Conservation (phyloP, 2,888 invertebrate species). For the Leistus spinibarbis region DNA sequence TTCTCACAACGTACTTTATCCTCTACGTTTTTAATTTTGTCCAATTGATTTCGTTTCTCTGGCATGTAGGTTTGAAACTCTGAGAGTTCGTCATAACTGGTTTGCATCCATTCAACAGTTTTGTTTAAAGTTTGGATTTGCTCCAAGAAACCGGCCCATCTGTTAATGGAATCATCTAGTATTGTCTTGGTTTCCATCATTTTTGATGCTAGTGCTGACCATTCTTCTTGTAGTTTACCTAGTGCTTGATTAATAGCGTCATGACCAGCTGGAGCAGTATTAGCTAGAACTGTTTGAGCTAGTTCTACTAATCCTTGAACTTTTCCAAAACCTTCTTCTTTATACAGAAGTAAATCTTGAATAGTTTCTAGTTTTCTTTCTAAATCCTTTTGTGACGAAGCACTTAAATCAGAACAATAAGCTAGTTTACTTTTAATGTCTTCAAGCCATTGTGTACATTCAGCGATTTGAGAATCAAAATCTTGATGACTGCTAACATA, state of each 20-base stretch:
- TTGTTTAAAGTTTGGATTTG: slow-evolving; percentile 86
- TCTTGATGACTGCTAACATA: slow-evolving; percentile 88
- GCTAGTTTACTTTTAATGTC: slow-evolving; percentile 83
- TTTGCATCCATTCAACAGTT: slow-evolving; percentile 78
- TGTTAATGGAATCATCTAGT: slow-evolving; percentile 86
- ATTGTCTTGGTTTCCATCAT: slow-evolving; percentile 90
- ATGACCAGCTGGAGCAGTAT: slow-evolving; percentile 88
- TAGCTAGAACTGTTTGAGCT: slow-evolving; percentile 88
- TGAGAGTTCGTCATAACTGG: slow-evolving; percentile 73
- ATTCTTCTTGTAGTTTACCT: slow-evolving; percentile 83
- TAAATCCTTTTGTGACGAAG: slow-evolving; percentile 82
- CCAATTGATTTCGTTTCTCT: slow-evolving; percentile 85
- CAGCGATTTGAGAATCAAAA: slow-evolving; percentile 79
- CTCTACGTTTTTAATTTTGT: slow-evolving; percentile 82
- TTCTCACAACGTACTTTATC: slow-evolving; percentile 89
- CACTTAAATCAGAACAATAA: slow-evolving; percentile 82
- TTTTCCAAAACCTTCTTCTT: slow-evolving; percentile 90
- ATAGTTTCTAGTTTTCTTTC: slow-evolving; percentile 83
- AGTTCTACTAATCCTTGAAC: slow-evolving; percentile 88
- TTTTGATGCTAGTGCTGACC: slow-evolving; percentile 84
- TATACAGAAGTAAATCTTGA: slow-evolving; percentile 85
- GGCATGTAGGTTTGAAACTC: slow-evolving; percentile 81
- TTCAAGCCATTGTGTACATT: slow-evolving; percentile 83
- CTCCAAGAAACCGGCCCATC: slow-evolving; percentile 89
- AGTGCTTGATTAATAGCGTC: slow-evolving; percentile 83